phyloP scores from a whole-genome alignment of 2,888 invertebrate genomes.

The Tetropium fuscum region DNA sequence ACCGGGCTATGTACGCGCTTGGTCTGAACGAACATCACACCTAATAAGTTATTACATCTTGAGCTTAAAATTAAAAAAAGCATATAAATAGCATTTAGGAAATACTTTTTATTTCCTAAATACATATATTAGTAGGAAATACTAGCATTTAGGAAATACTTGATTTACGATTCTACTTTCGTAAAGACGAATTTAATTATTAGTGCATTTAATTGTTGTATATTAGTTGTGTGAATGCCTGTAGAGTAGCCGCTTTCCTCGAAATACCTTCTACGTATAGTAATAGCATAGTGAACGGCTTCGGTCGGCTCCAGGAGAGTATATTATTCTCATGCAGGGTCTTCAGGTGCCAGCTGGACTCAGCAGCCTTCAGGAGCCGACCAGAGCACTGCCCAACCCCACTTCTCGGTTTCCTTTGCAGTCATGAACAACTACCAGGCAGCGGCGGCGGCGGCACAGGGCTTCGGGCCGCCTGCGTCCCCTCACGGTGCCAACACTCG shows the following conservation, averaged over 20 bases:
- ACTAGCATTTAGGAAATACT: no score
- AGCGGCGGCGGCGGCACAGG: slow-evolving; percentile 81
- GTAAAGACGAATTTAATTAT: no score
- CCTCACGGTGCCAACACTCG: slow-evolving; percentile 74
- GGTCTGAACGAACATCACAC: no score
- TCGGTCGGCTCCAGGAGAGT: slow-evolving; percentile 61
- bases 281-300: slow-evolving; percentile 27
- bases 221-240: no score
- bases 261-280: slow-evolving; percentile 1
- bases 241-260: slow-evolving; percentile 10
- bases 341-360: slow-evolving; percentile 55
- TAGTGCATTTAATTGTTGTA: no score
- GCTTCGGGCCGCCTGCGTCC: slow-evolving; percentile 85
- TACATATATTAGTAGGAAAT: no score
- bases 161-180: no score
- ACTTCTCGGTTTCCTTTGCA: slow-evolving; percentile 69
- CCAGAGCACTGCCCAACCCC: slow-evolving; percentile 57
- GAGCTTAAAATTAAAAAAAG: no score
- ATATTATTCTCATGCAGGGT: slow-evolving; percentile 52
- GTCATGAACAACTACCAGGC: slow-evolving; percentile 98
- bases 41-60: no score
- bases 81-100: no score
- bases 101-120: no score
- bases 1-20: no score
- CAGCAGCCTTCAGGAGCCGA: slow-evolving; percentile 58